phyloP scores from a whole-genome alignment of 2,113 vertebrate species.

The Serilophus lunatus region DNA sequence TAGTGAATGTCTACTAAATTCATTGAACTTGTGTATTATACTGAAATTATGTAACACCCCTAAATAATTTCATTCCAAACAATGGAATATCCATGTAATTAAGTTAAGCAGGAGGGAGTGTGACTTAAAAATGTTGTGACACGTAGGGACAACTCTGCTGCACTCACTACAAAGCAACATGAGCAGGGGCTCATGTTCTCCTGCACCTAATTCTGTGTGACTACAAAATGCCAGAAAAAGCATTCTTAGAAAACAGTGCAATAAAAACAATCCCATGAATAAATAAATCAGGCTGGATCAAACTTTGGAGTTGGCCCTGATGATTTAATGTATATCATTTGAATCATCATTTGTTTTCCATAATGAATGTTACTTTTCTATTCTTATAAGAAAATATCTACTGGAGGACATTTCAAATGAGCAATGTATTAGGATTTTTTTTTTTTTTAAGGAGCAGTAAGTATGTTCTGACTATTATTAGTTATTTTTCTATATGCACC shows the following conservation, averaged over 20 bases:
- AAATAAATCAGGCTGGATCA: neutral
- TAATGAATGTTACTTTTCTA: neutral
- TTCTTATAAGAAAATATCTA: neutral
- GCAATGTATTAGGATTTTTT: neutral
- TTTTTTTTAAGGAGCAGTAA: neutral
- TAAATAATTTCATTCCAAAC: neutral
- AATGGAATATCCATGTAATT: neutral
- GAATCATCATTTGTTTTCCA: neutral
- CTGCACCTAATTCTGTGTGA: fast-evolving
- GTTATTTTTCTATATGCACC: neutral
- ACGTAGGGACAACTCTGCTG: neutral
- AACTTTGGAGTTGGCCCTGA: neutral
- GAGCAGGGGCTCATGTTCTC: neutral
- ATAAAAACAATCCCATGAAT: fast-evolving
- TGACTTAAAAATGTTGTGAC: neutral
- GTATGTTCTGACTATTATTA: neutral
- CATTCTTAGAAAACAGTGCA: neutral
- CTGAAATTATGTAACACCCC: neutral
- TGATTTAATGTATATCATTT: fast-evolving
- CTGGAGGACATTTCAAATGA: neutral
- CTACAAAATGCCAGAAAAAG: neutral
- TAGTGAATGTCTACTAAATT: neutral
- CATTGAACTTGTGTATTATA: neutral
- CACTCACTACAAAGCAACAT: neutral
- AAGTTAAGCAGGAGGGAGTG: neutral